These are phyloP conservation scores for Eudorcas thomsonii DNA, from an alignment of 2,113 vertebrate genomes.

Conservation along the genomic window DNA sequence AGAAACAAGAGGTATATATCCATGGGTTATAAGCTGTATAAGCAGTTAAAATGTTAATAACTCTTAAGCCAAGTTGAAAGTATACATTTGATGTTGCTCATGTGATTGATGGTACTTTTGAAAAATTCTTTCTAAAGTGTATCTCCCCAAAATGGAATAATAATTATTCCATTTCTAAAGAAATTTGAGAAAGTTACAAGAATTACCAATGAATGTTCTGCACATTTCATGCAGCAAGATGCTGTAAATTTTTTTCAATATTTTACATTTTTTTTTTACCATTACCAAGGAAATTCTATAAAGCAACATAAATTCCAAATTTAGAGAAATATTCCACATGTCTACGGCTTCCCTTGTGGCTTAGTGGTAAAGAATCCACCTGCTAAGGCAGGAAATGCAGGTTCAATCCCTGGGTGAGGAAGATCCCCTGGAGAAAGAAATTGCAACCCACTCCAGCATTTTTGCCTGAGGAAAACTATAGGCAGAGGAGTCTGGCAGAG, in stretches of 20 bases:
- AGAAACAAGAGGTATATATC: background rate
- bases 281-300: background rate
- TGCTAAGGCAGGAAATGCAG: background rate
- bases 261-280: background rate
- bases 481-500: background rate
- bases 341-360: background rate
- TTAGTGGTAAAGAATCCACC: background rate
- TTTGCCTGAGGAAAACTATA: background rate
- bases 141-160: background rate
- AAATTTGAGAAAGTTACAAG: background rate
- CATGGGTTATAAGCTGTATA: background rate
- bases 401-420: background rate
- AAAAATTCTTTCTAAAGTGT: background rate
- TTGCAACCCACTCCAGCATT: background rate
- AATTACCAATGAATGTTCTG: background rate
- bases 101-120: background rate
- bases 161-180: background rate
- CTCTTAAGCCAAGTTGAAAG: background rate
- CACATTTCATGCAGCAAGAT: background rate
- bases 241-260: background rate
- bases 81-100: background rate
- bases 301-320: background rate
- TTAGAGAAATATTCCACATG: background rate
- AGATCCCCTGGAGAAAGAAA: background rate
- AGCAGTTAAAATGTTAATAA: background rate